These are phyloP conservation scores for Paraplagusia blochii DNA, from an alignment of 2,113 vertebrate species.

Conservation along the genomic window DNA sequence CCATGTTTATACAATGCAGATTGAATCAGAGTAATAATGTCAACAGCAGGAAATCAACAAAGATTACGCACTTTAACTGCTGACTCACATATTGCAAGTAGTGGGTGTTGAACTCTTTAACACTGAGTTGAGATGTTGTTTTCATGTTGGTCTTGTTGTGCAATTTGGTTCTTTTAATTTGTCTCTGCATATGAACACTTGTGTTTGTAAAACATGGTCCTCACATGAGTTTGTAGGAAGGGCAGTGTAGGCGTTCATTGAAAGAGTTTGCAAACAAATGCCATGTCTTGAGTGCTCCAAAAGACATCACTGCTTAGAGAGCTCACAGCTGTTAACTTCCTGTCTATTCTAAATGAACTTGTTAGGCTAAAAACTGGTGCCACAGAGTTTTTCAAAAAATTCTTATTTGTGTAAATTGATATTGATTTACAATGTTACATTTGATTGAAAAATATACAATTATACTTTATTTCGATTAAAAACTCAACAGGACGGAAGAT, in stretches of 20 bases:
- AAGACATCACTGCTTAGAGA: constrained; percentile 17
- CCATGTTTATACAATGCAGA: too few species aligned
- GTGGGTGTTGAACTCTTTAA: constrained; percentile 3
- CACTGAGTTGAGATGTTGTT: constrained; percentile 16
- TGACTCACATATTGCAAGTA: neutral
- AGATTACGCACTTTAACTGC: too few species aligned
- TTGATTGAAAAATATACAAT: too few species aligned
- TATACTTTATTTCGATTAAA: too few species aligned
- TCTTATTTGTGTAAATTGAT: neutral
- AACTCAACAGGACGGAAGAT: too few species aligned
- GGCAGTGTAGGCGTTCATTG: constrained; percentile 29
- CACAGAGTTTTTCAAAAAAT: too few species aligned
- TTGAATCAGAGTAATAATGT: too few species aligned
- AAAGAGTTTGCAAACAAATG: constrained; percentile 46
- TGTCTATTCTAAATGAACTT: constrained; percentile 9
- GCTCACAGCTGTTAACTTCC: constrained; percentile 15
- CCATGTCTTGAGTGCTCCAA: constrained; percentile 29
- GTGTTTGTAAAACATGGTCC: constrained; percentile 32
- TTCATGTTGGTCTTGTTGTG: constrained; percentile 8
- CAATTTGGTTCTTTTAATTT: constrained; percentile 5
- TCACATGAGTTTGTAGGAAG: constrained; percentile 24
- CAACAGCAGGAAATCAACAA: too few species aligned
- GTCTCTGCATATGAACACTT: constrained; percentile 25
- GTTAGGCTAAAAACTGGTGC: neutral
- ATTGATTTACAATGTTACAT: too few species aligned